These are phyloP conservation scores for Ophiodon elongatus DNA, from an alignment of 2,113 vertebrate genomes.

Conservation along the genomic window DNA sequence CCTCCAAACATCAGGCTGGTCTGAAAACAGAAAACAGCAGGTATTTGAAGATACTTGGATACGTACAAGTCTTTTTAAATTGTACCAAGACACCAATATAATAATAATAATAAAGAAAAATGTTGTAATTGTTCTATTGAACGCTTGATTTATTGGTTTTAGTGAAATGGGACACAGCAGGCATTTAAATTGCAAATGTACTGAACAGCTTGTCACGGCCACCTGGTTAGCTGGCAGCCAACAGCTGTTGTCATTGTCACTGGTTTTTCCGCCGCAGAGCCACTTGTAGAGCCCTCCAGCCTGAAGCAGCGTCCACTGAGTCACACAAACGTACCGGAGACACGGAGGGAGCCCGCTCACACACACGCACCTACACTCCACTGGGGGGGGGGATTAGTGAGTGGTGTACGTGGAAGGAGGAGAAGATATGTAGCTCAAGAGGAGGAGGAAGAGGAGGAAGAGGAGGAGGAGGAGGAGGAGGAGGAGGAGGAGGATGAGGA, in stretches of 20 bases:
- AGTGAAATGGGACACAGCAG: background rate
- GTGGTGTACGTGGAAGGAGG: background rate
- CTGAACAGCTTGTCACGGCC: constrained; percentile 17
- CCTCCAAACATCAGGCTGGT: background rate
- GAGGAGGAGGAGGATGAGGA: background rate
- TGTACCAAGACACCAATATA: background rate
- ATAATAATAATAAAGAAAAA: too few relatives aligned
- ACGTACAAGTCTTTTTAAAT: background rate
- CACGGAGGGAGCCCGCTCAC: background rate
- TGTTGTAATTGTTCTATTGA: background rate
- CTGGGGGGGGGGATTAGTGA: background rate
- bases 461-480: background rate
- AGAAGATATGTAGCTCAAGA: background rate
- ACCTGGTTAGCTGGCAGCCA: constrained; percentile 23
- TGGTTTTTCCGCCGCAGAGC: constrained; percentile 19
- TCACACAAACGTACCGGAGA: background rate
- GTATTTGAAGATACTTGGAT: background rate
- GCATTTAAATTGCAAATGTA: constrained; percentile 16
- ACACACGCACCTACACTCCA: background rate
- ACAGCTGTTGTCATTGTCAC: constrained; percentile 27
- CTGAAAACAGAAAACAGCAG: background rate
- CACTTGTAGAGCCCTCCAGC: constrained; percentile 19
- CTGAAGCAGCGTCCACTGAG: constrained; percentile 30
- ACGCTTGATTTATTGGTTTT: background rate
- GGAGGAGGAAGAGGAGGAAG: background rate